Evolutionary conservation across 2,888 invertebrate genomes (phyloP).

Genomic region (Alloscopus bannaensis): DNA sequence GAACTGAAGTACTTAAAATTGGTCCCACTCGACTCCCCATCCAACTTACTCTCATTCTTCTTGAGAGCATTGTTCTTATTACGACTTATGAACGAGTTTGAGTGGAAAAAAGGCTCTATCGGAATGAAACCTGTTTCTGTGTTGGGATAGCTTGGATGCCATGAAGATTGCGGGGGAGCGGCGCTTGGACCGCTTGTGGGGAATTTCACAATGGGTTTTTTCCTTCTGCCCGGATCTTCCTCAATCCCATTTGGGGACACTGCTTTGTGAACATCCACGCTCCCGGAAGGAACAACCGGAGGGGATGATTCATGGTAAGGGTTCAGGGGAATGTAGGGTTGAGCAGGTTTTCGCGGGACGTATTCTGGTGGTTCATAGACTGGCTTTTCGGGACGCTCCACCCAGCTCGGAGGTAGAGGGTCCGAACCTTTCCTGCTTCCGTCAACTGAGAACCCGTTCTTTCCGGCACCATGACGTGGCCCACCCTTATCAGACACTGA

Average conservation of each 20-base stretch:
- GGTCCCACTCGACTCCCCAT: constrained; percentile 58
- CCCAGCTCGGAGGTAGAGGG: constrained; percentile 71
- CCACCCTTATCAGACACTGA: constrained; percentile 61
- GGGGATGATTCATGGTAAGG: constrained; percentile 64
- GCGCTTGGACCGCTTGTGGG: constrained; percentile 46
- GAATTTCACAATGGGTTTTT: constrained; percentile 59
- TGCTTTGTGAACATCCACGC: constrained; percentile 69
- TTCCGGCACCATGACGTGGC: constrained; percentile 35
- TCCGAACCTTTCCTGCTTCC: constrained; percentile 66
- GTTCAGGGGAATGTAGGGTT: constrained; percentile 72
- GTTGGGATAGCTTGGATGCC: constrained; percentile 72
- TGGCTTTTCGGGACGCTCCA: constrained; percentile 70
- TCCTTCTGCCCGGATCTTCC: constrained; percentile 45
- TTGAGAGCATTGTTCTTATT: constrained; percentile 54
- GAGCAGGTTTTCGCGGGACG: constrained; percentile 70
- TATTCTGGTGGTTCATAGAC: constrained; percentile 72
- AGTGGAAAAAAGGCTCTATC: constrained; percentile 73
- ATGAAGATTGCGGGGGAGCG: constrained; percentile 57
- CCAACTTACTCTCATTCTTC: constrained; percentile 50
- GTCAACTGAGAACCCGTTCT: constrained; percentile 57
- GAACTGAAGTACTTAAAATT: constrained; percentile 56
- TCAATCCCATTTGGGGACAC: constrained; percentile 62
- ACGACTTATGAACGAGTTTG: constrained; percentile 52
- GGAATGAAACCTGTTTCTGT: constrained; percentile 73
- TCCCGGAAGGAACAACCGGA: constrained; percentile 67